These are phyloP conservation scores for Acrossocheilus fasciatus DNA, from an alignment of 2,797 vertebrate species.

Conservation along the genomic window DNA sequence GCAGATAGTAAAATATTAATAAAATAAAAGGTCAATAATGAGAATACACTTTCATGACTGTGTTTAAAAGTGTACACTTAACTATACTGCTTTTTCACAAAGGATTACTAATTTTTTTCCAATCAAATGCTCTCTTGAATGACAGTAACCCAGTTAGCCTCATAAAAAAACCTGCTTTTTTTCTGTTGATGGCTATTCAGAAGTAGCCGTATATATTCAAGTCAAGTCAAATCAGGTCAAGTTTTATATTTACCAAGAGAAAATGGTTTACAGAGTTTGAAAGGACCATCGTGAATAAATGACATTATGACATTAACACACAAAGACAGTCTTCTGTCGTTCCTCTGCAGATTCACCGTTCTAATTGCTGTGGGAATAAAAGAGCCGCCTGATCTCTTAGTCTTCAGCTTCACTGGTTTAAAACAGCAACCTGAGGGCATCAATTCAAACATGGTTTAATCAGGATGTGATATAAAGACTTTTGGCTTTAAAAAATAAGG, in stretches of 20 bases:
- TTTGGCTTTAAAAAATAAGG: neutral
- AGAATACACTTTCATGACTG: too few relatives aligned
- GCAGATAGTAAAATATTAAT: too few relatives aligned
- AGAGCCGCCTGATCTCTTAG: neutral
- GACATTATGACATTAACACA: slow-evolving; percentile 1
- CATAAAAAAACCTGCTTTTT: neutral
- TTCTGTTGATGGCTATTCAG: neutral
- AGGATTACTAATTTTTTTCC: neutral
- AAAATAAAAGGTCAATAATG: too few relatives aligned
- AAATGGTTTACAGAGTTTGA: neutral
- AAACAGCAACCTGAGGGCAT: slow-evolving; percentile 12
- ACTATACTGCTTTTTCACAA: neutral
- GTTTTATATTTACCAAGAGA: slow-evolving; percentile 30
- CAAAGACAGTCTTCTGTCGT: neutral
- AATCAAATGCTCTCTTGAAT: neutral
- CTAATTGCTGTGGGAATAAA: slow-evolving; percentile 29
- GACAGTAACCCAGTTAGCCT: neutral
- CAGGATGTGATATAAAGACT: neutral
- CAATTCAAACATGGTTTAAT: slow-evolving; percentile 41
- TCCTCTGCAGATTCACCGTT: neutral
- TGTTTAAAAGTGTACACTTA: too few relatives aligned
- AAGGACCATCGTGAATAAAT: slow-evolving; percentile 18
- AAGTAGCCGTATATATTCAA: neutral
- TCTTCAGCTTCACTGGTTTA: neutral
- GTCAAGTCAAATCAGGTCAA: neutral